Evolutionary conservation across 1,140 invertebrate genomes (phyloP).

Genomic region (Bursaphelenchus mucronatus): DNA sequence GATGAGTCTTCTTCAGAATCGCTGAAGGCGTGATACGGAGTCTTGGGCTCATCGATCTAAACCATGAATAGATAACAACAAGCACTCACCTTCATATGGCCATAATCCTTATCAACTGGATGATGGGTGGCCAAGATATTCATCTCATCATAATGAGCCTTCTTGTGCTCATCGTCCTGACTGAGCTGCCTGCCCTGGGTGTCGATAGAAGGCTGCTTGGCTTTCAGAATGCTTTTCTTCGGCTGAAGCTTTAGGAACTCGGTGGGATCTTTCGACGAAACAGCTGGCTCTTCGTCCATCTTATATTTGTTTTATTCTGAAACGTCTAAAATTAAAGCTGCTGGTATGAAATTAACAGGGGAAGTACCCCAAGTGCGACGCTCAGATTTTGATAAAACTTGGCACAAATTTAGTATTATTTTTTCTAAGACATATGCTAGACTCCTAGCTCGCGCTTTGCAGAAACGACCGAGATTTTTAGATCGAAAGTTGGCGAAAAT

Average conservation of each 20-base stretch:
- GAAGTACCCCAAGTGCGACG: no score
- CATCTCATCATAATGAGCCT: constrained; percentile 78
- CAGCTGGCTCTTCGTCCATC: constrained; percentile 25
- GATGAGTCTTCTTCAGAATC: constrained; percentile 69
- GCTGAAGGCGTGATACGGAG: constrained; percentile 75
- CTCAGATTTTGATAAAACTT: no score
- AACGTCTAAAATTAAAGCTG: not conserved
- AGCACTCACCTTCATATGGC: constrained; percentile 82
- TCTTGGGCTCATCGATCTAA: constrained; percentile 71
- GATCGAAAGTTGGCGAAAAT: no score
- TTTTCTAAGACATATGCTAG: no score
- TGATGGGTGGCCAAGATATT: constrained; percentile 97
- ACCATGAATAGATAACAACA: constrained; percentile 11
- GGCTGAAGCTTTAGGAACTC: constrained; percentile 56
- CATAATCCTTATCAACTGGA: constrained; percentile 96
- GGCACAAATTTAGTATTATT: no score
- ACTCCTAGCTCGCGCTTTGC: no score
- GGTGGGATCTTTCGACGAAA: constrained; percentile 38
- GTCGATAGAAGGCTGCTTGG: constrained; percentile 47
- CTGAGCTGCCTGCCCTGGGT: constrained; percentile 9
- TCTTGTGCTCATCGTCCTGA: constrained; percentile 47
- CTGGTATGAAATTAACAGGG: not conserved
- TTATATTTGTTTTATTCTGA: not conserved
- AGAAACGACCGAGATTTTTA: no score
- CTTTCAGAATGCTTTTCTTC: constrained; percentile 59